phyloP scores from a whole-genome alignment of 2,797 vertebrate species.

The Picus viridis region DNA sequence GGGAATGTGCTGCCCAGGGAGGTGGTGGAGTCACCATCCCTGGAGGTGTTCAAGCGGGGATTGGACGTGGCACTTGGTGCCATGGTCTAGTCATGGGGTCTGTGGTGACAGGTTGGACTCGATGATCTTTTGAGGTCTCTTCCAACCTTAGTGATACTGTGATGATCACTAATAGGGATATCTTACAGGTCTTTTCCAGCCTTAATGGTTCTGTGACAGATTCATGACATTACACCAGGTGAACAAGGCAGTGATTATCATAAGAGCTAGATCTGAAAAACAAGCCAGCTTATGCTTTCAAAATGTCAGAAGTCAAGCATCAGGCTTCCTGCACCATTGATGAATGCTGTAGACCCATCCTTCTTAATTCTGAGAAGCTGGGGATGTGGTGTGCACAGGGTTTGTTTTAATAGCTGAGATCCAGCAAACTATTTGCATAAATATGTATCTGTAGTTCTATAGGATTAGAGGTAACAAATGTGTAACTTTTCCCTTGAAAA shows the following conservation, averaged over 20 bases:
- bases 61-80: too few relatives aligned
- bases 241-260: background rate
- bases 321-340: background rate
- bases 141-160: too few relatives aligned
- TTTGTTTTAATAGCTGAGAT: background rate
- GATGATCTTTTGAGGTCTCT: too few relatives aligned
- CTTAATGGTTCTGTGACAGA: background rate
- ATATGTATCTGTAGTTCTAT: background rate
- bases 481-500: background rate
- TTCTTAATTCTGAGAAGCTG: background rate
- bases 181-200: too few relatives aligned
- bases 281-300: background rate
- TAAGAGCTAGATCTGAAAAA: background rate
- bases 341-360: background rate
- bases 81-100: too few relatives aligned
- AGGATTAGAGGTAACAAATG: background rate
- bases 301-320: background rate
- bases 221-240: background rate
- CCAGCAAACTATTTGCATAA: background rate
- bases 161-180: background rate
- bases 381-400: rapidly evolving
- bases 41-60: too few relatives aligned
- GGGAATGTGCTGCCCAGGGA: too few relatives aligned
- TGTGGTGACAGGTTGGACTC: too few relatives aligned
- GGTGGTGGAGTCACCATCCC: too few relatives aligned